Evolutionary conservation across 30 jellyfish, hydroid and myxozoan genomes (phyloP).

Genomic region (Mastigias papua): DNA sequence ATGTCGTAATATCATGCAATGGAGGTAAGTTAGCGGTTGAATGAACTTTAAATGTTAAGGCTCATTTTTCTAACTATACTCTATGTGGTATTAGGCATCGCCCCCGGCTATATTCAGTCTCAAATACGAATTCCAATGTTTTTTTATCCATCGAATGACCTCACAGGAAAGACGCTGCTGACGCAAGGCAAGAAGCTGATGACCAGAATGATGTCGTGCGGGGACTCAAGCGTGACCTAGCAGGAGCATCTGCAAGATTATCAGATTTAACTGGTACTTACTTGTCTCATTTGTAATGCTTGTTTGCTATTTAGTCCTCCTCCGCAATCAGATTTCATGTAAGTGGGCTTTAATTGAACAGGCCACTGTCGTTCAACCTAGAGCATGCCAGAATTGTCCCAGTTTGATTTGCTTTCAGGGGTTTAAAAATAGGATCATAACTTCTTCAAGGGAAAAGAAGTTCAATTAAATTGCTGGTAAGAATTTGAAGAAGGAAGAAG

Average conservation of each 20-base stretch:
- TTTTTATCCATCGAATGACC: neutral
- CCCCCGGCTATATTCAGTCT: too few relatives aligned
- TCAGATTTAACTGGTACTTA: slow-evolving; percentile 84
- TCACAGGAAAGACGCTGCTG: slow-evolving; percentile 71
- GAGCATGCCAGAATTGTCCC: too few relatives aligned
- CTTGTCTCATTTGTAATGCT: neutral
- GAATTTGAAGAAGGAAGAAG: too few relatives aligned
- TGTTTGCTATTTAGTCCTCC: neutral
- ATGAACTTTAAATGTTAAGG: neutral
- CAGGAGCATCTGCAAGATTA: slow-evolving; percentile 82
- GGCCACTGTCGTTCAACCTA: too few relatives aligned
- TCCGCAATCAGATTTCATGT: too few relatives aligned
- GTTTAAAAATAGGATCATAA: too few relatives aligned
- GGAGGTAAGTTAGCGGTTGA: slow-evolving; percentile 21
- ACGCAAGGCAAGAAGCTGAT: slow-evolving; percentile 57
- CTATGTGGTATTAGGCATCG: too few relatives aligned
- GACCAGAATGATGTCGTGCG: slow-evolving; percentile 77
- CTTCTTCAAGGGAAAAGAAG: too few relatives aligned
- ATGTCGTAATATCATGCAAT: slow-evolving; percentile 7
- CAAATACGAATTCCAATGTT: neutral
- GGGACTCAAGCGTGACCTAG: slow-evolving; percentile 71
- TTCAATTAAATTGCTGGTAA: too few relatives aligned
- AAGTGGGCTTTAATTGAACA: too few relatives aligned
- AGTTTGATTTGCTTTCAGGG: too few relatives aligned
- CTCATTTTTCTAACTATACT: too few relatives aligned